Conservation (phyloP, 30 jellyfish, hydroid and myxozoan species). For the Turritopsis dohrnii region DNA sequence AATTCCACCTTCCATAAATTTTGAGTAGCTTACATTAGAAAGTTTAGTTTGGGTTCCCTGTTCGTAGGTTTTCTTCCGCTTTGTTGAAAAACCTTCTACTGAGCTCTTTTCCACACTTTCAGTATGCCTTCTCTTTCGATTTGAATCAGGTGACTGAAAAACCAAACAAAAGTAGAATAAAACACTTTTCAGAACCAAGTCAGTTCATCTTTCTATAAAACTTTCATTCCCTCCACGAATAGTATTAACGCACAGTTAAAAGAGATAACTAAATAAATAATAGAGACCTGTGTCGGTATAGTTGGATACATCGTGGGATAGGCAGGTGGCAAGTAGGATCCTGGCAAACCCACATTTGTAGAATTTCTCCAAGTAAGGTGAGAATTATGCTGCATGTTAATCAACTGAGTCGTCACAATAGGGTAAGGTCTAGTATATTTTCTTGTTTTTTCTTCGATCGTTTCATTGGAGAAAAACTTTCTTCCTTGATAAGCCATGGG, state of each 20-base stretch:
- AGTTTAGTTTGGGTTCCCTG: neutral
- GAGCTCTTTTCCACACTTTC: neutral
- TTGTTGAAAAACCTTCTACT: neutral
- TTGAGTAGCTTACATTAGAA: neutral
- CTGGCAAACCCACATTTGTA: neutral
- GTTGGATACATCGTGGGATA: too few species aligned
- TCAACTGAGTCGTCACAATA: constrained; percentile 26
- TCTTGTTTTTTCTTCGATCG: constrained; percentile 30
- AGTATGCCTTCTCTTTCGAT: neutral
- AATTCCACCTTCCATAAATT: neutral
- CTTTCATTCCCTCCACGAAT: too few species aligned
- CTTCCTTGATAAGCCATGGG: constrained; percentile 28
- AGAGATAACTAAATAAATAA: too few species aligned
- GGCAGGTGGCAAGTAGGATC: neutral
- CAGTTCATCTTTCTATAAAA: too few species aligned
- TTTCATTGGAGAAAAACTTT: constrained; percentile 24
- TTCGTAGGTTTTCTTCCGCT: neutral
- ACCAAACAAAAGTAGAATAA: neutral
- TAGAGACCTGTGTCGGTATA: too few species aligned
- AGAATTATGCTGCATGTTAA: neutral
- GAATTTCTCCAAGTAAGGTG: constrained; percentile 24
- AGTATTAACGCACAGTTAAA: too few species aligned
- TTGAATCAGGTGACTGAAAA: neutral
- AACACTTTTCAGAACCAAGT: neutral
- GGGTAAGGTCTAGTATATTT: constrained; percentile 34